Base-by-base conservation (phyloP, 2,888 invertebrate genomes). In the Diaperis boleti region DNA sequence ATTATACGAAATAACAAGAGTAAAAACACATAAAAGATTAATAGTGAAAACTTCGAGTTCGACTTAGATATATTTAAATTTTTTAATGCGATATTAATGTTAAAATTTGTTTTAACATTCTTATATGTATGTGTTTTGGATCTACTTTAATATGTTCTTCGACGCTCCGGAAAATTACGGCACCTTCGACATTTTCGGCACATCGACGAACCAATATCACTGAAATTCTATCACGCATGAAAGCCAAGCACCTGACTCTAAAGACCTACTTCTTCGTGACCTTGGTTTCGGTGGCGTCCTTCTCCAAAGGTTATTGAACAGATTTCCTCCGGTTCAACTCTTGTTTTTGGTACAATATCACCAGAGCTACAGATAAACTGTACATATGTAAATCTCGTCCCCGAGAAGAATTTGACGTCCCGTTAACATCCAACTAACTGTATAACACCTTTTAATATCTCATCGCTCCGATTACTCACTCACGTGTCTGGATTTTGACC, bases 391-490 rank as follows among this genome's bases (percentile, higher is more conserved):
- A 64, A 64, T 64, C 55, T 42, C 7, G 44, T 22, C 42, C 49
- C 54, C 22, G 18, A 41, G 64, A 64, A 56, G 64, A 64, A 60
- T 64, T 50, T 50, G 55, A 60, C 50, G 39, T 64, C 33, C 64
- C 64, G 64, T 64, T 64, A 64, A 49, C 60, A 56, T 56, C 44
- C 50, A 50, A 22, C 42, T 64, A 64, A 64, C 64, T 64, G 64
- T 64, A 60, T 37, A 56, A 60, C 39, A 56, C 55, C 26, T 54
- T 54, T 39, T 45, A 37, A 29, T 62, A 59, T 44, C 33, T 15
- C 22, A 47, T 45, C 47, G 61, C 61, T 45, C 61, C 45, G 47
- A 54, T 54, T 61, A 31, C 52, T 60, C 42, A 39, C 41, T 26
- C 18, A 20, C 52, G 14, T 14, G 37, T 6, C 8, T 22, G 22